phyloP scores from a whole-genome alignment of 2,797 vertebrate genomes.

The Myotis myotis region DNA sequence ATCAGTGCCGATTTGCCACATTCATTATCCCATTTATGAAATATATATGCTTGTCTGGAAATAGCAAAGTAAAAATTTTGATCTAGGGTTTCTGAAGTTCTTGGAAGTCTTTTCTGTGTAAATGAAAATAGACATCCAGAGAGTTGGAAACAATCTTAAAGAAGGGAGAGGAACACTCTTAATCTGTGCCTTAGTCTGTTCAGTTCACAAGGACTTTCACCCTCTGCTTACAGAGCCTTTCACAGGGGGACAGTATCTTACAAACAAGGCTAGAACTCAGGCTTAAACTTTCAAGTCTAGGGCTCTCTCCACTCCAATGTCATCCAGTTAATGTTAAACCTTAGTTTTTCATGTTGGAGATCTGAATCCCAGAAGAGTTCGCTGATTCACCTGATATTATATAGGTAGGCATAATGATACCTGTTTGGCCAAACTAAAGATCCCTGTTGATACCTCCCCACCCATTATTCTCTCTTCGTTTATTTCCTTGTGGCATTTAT shows the following conservation, averaged over 20 bases:
- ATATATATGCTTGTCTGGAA: neutral
- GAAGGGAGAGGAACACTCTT: neutral
- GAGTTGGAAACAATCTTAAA: neutral
- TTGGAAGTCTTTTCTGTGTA: slow-evolving; percentile 33
- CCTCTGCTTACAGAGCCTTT: neutral
- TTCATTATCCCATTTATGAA: neutral
- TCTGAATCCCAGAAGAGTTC: neutral
- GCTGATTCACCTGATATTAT: neutral
- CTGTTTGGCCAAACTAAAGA: neutral
- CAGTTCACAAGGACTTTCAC: neutral
- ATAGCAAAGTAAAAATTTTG: neutral
- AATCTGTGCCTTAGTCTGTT: neutral
- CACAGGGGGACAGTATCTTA: neutral
- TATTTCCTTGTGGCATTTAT: slow-evolving; percentile 33
- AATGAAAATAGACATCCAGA: slow-evolving; percentile 38
- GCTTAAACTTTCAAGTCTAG: neutral
- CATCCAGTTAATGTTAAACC: neutral
- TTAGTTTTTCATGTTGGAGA: slow-evolving; percentile 4
- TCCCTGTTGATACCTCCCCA: neutral
- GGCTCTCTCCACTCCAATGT: neutral
- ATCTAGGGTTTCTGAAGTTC: slow-evolving; percentile 30
- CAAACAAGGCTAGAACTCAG: neutral
- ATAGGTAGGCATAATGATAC: neutral
- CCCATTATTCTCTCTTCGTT: neutral
- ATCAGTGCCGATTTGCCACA: neutral